Percentiles rank a stretch among this genome's conserved stretches.
Conservation (phyloP, 2,113 vertebrate genomes). For the Hippocampus barbouri region DNA sequence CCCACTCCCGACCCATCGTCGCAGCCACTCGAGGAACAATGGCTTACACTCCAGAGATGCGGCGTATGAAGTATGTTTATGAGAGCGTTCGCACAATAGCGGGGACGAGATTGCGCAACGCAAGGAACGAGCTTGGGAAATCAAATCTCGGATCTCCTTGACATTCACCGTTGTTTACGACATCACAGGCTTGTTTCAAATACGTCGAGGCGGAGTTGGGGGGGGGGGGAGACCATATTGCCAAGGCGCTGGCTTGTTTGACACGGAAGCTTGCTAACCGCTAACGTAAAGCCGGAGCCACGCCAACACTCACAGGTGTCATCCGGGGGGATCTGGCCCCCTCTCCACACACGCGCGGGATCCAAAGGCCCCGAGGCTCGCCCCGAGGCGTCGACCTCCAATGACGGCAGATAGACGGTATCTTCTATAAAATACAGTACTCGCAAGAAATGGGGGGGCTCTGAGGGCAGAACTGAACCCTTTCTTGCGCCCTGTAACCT, state of each 20-base stretch:
- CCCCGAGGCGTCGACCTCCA: constrained; percentile 37
- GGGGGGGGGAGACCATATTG: constrained; percentile 31
- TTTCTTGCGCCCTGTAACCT: too few relatives aligned
- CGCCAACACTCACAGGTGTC: constrained; percentile 66
- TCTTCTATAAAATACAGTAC: too few relatives aligned
- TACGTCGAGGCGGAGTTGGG: constrained; percentile 39
- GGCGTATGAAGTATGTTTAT: constrained; percentile 68
- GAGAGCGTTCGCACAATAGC: constrained; percentile 53
- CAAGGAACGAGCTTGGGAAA: constrained; percentile 61
- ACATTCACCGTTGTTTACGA: constrained; percentile 61
- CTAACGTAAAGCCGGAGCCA: constrained; percentile 49
- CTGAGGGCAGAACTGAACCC: too few relatives aligned
- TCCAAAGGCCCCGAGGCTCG: constrained; percentile 39
- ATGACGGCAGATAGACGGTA: too few relatives aligned
- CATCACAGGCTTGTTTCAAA: constrained; percentile 29
- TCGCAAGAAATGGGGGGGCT: too few relatives aligned
- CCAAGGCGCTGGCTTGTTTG: constrained; percentile 60
- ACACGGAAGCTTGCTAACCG: constrained; percentile 58
- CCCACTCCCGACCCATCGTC: neutral
- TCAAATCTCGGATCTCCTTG: constrained; percentile 58
- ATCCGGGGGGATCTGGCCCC: constrained; percentile 47
- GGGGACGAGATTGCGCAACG: constrained; percentile 63
- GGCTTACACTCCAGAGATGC: constrained; percentile 70
- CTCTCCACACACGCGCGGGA: constrained; percentile 43
- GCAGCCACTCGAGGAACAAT: constrained; percentile 71